Evolutionary conservation across 1,140 invertebrate genomes (phyloP).

Genomic region (Trigoniulus corallinus): DNA sequence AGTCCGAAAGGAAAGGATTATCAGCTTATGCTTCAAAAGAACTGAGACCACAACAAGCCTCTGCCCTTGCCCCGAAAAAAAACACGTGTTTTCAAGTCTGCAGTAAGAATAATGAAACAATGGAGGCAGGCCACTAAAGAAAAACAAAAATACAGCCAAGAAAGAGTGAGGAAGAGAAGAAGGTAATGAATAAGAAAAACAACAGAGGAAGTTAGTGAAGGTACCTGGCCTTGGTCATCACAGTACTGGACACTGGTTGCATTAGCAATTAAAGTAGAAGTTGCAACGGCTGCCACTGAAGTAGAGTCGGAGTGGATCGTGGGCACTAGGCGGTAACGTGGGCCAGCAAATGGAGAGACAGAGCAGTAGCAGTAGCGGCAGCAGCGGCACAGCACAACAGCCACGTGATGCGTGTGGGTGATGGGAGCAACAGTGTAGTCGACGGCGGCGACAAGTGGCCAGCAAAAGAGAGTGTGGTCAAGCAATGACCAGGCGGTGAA

Average conservation of each 20-base stretch:
- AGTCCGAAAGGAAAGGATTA: no score
- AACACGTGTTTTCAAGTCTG: no score
- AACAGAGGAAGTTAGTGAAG: no score
- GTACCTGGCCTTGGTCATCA: constrained; percentile 88
- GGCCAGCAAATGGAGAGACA: constrained; percentile 14
- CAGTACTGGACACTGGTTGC: constrained; percentile 86
- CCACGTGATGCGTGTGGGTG: no score
- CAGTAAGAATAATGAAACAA: no score
- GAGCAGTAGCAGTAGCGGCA: constrained; percentile 18
- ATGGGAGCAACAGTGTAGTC: constrained; percentile 61
- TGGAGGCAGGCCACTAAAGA: no score
- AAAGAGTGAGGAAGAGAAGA: no score
- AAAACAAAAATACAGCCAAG: no score
- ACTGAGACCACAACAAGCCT: no score
- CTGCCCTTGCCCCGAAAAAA: no score
- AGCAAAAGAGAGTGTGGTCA: constrained; percentile 7
- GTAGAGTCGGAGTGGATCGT: constrained; percentile 11
- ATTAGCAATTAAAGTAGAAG: constrained; percentile 51
- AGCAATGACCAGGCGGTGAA: background rate
- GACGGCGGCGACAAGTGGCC: constrained; percentile 35
- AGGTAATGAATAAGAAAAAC: no score
- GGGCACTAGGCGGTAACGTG: constrained; percentile 12
- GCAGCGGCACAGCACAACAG: constrained; percentile 8
- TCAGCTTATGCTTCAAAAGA: no score
- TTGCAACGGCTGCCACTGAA: constrained; percentile 10